Evolutionary conservation across 2,113 vertebrate species (phyloP), one percentile per base, ranked within the genome.

Genomic region (Lepisosteus oculatus): DNA sequence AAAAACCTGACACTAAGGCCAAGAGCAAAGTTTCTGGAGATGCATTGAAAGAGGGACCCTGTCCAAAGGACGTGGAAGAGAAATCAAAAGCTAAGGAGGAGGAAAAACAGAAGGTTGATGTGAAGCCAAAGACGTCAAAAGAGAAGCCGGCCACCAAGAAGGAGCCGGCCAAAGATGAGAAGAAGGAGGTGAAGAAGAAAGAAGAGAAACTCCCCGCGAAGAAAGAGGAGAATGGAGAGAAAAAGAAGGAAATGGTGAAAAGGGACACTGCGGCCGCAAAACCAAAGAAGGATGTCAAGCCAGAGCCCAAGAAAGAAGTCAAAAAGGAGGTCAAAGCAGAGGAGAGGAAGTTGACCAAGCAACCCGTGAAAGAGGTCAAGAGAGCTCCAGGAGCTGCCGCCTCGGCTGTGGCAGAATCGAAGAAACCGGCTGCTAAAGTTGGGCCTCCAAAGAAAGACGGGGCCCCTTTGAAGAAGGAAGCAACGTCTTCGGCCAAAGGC

Each of bases 91-190:
- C 57, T 14, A 84, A 85, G 70, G 86, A 81, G 0, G 62, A 70
- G 8, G 78, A 77, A 14, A 74, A 68, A 14, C 65, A 57, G 66
- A 84, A 63, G 61, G 41, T 1, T 0, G 90, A 93, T 0, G 15
- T 70, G 0, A 90, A 85, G 3, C 47, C 8, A 0, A 94, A 91
- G 77, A 71, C 77, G 15, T n/a, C 4, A 0, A 94, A 89, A 70
- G 90, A 83, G 2, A 94, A 93, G 0, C 0, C 8, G 0, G 29
- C 5, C 2, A 67, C 66, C 68, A 94, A 92, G 74, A 96, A 92
- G 54, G 95, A 96, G 0, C 15, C n/a, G 0, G 47, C 77, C 6
- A 95, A 90, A 71, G 90, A 94, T 8, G 94, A 93, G 2, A 88
- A 84, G 0, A 88, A 83, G 66, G 86, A 69, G 41, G 76, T 75